Conservation (phyloP, 2,797 vertebrate genomes). For the Arrhamphus sclerolepis region DNA sequence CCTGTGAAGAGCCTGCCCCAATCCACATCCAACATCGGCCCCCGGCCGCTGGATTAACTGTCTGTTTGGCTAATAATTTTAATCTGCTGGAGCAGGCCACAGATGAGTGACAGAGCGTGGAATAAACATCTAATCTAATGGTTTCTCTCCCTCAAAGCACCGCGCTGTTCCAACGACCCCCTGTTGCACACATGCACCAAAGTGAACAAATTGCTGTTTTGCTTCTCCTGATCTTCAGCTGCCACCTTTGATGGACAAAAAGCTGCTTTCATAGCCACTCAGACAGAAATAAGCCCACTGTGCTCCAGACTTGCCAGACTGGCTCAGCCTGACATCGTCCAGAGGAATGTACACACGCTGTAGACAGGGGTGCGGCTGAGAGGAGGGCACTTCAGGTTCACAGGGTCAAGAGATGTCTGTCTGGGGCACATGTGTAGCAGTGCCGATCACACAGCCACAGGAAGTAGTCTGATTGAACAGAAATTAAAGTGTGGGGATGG, state of each 20-base stretch:
- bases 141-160: slow-evolving; percentile 1
- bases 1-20: slow-evolving; percentile 88
- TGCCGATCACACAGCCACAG: slow-evolving; percentile 7
- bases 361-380: slow-evolving; percentile 64
- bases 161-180: slow-evolving; percentile 7
- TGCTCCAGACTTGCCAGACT: slow-evolving; percentile 77
- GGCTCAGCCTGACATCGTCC: slow-evolving; percentile 70
- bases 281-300: slow-evolving; percentile 50
- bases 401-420: slow-evolving; percentile 75
- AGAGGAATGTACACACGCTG: slow-evolving; percentile 78
- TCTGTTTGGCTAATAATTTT: slow-evolving; percentile 90
- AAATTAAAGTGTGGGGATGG: slow-evolving; percentile 1
- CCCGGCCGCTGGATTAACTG: slow-evolving; percentile 78
- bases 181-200: slow-evolving; percentile 11
- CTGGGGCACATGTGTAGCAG: slow-evolving; percentile 64
- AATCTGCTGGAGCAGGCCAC: slow-evolving; percentile 80
- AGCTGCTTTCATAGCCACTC: slow-evolving; percentile 22
- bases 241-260: slow-evolving; percentile 15
- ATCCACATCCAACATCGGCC: slow-evolving; percentile 86
- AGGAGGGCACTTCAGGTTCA: slow-evolving; percentile 65
- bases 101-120: slow-evolving; percentile 73
- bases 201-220: not conserved
- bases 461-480: not conserved
- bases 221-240: not conserved
- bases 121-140: slow-evolving; percentile 87